A percentile compares a stretch with the other conserved stretches of the same genome.
Conservation (phyloP, 1,140 invertebrate species). For the Sitophilus oryzae region DNA sequence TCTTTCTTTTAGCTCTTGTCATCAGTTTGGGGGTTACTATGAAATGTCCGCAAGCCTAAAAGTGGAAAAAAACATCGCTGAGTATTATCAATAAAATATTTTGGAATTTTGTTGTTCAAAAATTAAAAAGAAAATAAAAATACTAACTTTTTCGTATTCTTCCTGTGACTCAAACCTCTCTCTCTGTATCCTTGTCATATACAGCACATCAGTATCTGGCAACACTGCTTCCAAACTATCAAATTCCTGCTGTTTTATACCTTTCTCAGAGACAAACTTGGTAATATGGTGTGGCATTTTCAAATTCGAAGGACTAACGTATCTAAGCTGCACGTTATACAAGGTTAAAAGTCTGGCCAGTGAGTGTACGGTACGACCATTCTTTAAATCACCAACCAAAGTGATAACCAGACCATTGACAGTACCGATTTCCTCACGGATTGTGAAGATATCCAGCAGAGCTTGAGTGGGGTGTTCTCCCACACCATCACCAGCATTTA, state of each 20-base stretch:
- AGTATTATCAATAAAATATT: too few species aligned
- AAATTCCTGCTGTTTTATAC: slow-evolving; percentile 73
- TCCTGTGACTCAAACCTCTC: slow-evolving; percentile 82
- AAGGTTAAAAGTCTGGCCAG: slow-evolving; percentile 84
- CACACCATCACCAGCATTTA: slow-evolving; percentile 97
- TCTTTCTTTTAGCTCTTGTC: slow-evolving; percentile 86
- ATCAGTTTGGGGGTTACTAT: slow-evolving; percentile 92
- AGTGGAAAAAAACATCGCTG: too few species aligned
- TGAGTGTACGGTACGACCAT: slow-evolving; percentile 97
- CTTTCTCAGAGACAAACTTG: slow-evolving; percentile 70
- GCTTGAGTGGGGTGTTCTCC: slow-evolving; percentile 99
- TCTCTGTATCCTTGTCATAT: slow-evolving; percentile 96
- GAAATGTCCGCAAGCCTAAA: slow-evolving; percentile 75
- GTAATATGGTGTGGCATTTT: slow-evolving; percentile 86
- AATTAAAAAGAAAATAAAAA: too few species aligned
- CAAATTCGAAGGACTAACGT: slow-evolving; percentile 81
- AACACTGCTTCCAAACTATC: slow-evolving; percentile 75
- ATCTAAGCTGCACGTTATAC: slow-evolving; percentile 83
- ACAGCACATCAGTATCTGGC: slow-evolving; percentile 91
- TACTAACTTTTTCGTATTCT: slow-evolving; percentile 78
- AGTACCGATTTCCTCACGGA: slow-evolving; percentile 97
- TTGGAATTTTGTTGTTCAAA: too few species aligned
- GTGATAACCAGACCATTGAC: slow-evolving; percentile 93
- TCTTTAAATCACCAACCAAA: slow-evolving; percentile 93
- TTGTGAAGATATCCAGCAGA: slow-evolving; percentile 96